These are phyloP conservation scores for Choloepus hoffmanni DNA, from an alignment of 2,113 vertebrate species.

Conservation along the genomic window DNA sequence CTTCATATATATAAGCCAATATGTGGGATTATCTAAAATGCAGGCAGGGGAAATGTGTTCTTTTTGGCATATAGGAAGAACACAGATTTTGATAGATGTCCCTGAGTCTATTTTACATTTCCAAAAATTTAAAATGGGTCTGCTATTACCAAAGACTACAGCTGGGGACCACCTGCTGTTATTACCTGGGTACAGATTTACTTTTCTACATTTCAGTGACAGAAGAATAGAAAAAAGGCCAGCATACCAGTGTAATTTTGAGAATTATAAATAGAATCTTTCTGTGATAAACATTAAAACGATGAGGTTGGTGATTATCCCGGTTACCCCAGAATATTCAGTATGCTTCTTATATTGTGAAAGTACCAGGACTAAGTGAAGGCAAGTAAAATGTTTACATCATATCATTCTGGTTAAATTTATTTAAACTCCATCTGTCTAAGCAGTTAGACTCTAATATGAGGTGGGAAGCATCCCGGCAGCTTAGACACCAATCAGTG, in stretches of 20 bases:
- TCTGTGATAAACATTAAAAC: not conserved
- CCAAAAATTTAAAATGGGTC: not conserved
- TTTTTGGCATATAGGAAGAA: not conserved
- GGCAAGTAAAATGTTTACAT: not conserved
- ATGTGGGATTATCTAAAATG: not conserved
- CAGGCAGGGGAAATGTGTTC: constrained; percentile 9
- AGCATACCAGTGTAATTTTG: not conserved
- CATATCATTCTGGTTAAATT: not conserved
- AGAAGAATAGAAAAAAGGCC: not conserved
- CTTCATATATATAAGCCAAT: not conserved
- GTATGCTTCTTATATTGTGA: not conserved
- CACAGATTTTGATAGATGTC: not conserved
- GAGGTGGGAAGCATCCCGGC: not conserved
- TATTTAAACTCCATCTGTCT: not conserved
- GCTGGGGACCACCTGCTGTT: not conserved
- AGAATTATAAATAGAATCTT: not conserved
- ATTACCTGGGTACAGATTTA: not conserved
- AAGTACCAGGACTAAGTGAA: constrained; percentile 46
- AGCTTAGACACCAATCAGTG: constrained; percentile 5
- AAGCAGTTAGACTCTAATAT: not conserved
- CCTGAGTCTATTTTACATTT: constrained; percentile 32
- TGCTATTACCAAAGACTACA: not conserved
- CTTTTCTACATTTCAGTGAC: constrained; percentile 35
- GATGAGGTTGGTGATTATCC: constrained; percentile 5
- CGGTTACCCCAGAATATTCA: not conserved